These are phyloP conservation scores for Thalassarche chlororhynchos DNA, from an alignment of 2,113 vertebrate species.

Conservation along the genomic window DNA sequence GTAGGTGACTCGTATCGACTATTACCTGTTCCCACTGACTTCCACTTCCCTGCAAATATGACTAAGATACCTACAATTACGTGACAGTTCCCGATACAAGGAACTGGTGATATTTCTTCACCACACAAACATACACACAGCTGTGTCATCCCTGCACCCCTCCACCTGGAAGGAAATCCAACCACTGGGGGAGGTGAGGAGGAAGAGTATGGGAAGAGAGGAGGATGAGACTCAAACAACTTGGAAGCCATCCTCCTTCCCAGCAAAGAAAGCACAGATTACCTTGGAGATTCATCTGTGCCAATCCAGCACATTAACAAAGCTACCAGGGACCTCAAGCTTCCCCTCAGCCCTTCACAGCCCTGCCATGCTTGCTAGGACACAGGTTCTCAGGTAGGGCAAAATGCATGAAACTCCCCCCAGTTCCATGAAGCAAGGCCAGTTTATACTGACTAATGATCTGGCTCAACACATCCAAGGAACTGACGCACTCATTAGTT, in stretches of 20 bases:
- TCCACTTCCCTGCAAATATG: background rate
- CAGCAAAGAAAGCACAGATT: background rate
- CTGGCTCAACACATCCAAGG: background rate
- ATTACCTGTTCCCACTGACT: background rate
- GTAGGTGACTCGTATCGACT: accelerated
- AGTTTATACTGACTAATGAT: background rate
- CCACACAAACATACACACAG: background rate
- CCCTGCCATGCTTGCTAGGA: background rate
- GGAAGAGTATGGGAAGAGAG: background rate
- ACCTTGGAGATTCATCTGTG: background rate
- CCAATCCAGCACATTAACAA: background rate
- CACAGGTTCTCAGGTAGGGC: background rate
- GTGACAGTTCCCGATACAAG: background rate
- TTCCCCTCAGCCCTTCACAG: background rate
- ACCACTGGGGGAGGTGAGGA: background rate
- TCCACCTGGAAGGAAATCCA: background rate
- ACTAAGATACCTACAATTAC: background rate
- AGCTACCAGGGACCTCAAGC: background rate
- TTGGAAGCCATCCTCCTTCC: background rate
- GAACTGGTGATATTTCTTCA: background rate
- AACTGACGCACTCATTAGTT: background rate
- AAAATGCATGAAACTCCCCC: background rate
- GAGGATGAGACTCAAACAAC: background rate
- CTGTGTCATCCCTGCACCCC: background rate
- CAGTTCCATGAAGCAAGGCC: background rate